Base-by-base conservation (phyloP, 2,113 vertebrate species). In the Tragelaphus strepsiceros region DNA sequence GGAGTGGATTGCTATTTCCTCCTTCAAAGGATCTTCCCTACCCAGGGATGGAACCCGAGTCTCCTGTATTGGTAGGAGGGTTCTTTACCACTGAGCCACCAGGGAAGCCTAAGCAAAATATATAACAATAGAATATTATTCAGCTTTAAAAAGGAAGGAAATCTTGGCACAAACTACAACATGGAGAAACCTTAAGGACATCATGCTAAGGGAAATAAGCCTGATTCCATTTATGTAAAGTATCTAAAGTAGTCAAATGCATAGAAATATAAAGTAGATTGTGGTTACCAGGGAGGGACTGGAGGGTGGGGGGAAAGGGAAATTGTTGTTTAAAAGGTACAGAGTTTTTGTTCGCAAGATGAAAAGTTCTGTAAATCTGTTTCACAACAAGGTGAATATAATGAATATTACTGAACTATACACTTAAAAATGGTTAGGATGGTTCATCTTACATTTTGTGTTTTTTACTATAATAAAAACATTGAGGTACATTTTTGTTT, bases 31-130 rank as follows among this genome's bases (percentile, higher is more conserved):
- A 35, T 21, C 17, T 1, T 71, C 64, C 17, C 8, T 21, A 35
- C n/a, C n/a, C n/a, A 35, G 64, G n/a, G 64, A 71, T 35, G 2
- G 0, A 71, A 71, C n/a, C 64, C 1, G 4, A 35, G n/a, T 71
- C 64, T 71, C n/a, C 64, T 71, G 64, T 9, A 22, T 35, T 35
- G n/a, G n/a, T 71, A 35, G 64, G 19, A 71, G 2, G n/a, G 9
- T 71, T 71, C n/a, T 71, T 71, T 35, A 71, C 64, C n/a, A 71
- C n/a, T 71, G 64, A 35, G n/a, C n/a, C 64, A 71, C 17, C n/a
- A 6, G 64, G 19, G n/a, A 71, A 71, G 19, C 17, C 64, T 35
- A 35, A 71, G 32, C 88, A 78, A 90, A 58, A 58, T 35, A 56
- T 14, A 11, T 17, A 30, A 30, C 35, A 46, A 11, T 46, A 22